Base-by-base conservation (phyloP, 2,888 invertebrate genomes). In the Labia minor region DNA sequence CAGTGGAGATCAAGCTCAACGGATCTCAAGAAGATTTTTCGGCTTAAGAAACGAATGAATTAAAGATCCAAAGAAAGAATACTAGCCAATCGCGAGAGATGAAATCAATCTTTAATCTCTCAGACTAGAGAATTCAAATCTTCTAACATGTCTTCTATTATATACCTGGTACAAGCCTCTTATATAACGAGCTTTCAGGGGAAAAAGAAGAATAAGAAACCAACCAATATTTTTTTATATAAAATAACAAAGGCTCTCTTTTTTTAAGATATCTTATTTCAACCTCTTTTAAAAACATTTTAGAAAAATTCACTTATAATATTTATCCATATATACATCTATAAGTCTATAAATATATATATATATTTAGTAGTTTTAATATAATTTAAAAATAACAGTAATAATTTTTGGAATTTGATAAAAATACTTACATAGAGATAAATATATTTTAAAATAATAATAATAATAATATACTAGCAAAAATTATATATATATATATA, bases 171-270 rank as follows among this genome's bases (percentile, higher is more conserved):
- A n/a, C 6, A 49, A 16, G 49, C 49, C 16, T 49, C 49, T 49
- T n/a, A n/a, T 49, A 49, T 10, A 49, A 49, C 49, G 49, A 14
- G 49, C 49, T 49, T 49, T 49, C 16, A 16, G 14, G n/a, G 16
- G 14, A 49, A 14, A 49, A 49, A 49, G 49, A 49, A 49, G 49
- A 49, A 49, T 49, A 49, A 49, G 49, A 49, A 49, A 49, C 49
- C 49, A 49, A 49, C 49, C 49, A 49, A 49, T 49, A 49, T 49
- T 49, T 49, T 14, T 14, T 14, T 49, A 49, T 16, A 49, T 49
- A n/a, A 49, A 8, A 49, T 49, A 49, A 49, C 49, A 49, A 49
- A 49, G 14, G 49, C 4, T 49, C 49, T 49, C 49, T 49, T 14
- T 33, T n/a, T n/a, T 26, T 26, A 26, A 26, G 8, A 8, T 26